Evolutionary conservation across 1,140 invertebrate genomes (phyloP).

Genomic region (Drosophila teissieri): DNA sequence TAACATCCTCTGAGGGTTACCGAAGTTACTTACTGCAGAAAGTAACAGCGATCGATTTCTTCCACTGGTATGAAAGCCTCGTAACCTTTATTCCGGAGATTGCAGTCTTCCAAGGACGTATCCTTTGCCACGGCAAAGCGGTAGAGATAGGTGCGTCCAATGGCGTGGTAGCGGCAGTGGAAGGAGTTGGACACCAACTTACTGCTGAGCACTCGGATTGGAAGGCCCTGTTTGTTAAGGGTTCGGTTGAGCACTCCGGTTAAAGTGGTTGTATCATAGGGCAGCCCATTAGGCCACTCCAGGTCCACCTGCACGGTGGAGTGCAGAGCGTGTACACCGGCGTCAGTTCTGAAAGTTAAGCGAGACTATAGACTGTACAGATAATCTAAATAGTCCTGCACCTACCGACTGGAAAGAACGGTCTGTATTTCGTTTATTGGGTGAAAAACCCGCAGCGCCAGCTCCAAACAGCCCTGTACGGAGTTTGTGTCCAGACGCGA

Average conservation of each 20-base stretch:
- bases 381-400: not conserved
- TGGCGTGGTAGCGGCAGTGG: slow-evolving; percentile 86
- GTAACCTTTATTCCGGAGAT: slow-evolving; percentile 58
- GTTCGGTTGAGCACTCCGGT: slow-evolving; percentile 86
- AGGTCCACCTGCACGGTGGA: slow-evolving; percentile 88
- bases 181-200: slow-evolving; percentile 87
- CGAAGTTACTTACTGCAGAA: slow-evolving; percentile 63
- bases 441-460: slow-evolving; percentile 85
- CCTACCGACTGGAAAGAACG: slow-evolving; percentile 88
- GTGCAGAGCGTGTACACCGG: slow-evolving; percentile 89
- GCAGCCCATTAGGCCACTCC: slow-evolving; percentile 78
- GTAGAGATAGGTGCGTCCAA: slow-evolving; percentile 89
- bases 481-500: slow-evolving; percentile 85
- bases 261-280: slow-evolving; percentile 85
- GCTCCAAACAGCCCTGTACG: slow-evolving; percentile 88
- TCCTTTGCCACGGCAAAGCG: slow-evolving; percentile 86
- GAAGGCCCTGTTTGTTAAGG: slow-evolving; percentile 86
- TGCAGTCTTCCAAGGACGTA: not conserved
- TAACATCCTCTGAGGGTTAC: fast-evolving
- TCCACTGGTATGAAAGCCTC: slow-evolving; percentile 67
- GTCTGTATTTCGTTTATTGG: slow-evolving; percentile 85
- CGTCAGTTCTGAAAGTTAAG: slow-evolving; percentile 87
- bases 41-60: slow-evolving; percentile 75
- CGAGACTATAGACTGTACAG: not conserved
- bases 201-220: slow-evolving; percentile 86